phyloP scores from a whole-genome alignment of 2,888 invertebrate species.

The Cyclophora punctaria region DNA sequence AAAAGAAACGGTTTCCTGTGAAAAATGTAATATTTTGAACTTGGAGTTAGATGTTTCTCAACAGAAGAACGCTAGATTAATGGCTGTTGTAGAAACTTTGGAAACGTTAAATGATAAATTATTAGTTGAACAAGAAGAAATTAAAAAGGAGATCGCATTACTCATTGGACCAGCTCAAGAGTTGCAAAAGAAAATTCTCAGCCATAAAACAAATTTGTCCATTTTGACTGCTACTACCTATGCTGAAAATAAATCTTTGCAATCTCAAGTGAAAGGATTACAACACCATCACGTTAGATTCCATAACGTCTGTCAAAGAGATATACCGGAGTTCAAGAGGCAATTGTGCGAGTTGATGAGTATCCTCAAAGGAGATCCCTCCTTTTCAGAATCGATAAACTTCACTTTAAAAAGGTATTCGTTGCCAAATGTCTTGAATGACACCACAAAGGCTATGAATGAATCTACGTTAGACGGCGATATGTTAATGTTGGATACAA shows the following conservation, averaged over 20 bases:
- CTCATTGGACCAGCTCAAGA: slow-evolving; percentile 46
- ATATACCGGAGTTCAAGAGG: slow-evolving; percentile 53
- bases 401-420: slow-evolving; percentile 47
- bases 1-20: slow-evolving; percentile 20
- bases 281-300: slow-evolving; percentile 57
- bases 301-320: slow-evolving; percentile 57
- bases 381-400: slow-evolving; percentile 27
- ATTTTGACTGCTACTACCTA: slow-evolving; percentile 62
- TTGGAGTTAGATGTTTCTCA: slow-evolving; percentile 23
- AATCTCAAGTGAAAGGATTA: slow-evolving; percentile 54
- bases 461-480: slow-evolving; percentile 62
- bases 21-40: slow-evolving; percentile 25
- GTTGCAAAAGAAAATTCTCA: slow-evolving; percentile 54
- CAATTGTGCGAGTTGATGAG: slow-evolving; percentile 45
- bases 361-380: slow-evolving; percentile 39
- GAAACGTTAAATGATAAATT: slow-evolving; percentile 35
- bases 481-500: slow-evolving; percentile 63
- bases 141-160: slow-evolving; percentile 42
- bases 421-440: slow-evolving; percentile 48
- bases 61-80: slow-evolving; percentile 36
- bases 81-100: slow-evolving; percentile 27
- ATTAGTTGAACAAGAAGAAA: slow-evolving; percentile 41
- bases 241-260: slow-evolving; percentile 58
- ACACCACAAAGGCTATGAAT: slow-evolving; percentile 41
- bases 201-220: slow-evolving; percentile 57